Evolutionary conservation across 35 echinoderm and acorn worm species (phyloP).

Genomic region (Lytechinus variegatus): DNA sequence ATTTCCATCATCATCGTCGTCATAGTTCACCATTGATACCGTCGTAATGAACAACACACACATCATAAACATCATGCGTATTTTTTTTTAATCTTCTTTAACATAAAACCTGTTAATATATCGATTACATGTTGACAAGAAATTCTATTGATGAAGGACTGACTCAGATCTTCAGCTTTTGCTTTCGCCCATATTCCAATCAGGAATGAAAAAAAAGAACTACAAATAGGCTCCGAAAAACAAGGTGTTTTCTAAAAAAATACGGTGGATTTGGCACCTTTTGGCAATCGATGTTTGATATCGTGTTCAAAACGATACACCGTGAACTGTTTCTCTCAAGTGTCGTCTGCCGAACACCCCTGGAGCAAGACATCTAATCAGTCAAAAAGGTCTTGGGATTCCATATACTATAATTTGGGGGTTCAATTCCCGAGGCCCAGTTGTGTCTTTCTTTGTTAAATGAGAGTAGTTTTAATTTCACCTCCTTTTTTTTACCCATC

Average conservation of each 20-base stretch:
- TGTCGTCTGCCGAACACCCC: neutral
- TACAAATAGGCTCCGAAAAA: neutral
- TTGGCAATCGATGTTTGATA: constrained; percentile 12
- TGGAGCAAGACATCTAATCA: neutral
- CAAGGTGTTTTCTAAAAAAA: neutral
- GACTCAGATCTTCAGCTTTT: neutral
- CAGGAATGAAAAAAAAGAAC: neutral
- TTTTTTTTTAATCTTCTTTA: too few relatives aligned
- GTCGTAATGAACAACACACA: too few relatives aligned
- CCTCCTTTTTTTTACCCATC: neutral
- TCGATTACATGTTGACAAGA: too few relatives aligned
- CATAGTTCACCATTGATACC: too few relatives aligned
- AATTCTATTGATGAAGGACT: neutral
- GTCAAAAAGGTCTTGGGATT: neutral
- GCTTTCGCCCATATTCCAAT: neutral
- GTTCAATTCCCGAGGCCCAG: neutral
- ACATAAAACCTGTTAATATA: too few relatives aligned
- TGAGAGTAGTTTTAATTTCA: neutral
- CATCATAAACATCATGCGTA: too few relatives aligned
- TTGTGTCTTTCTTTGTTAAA: neutral
- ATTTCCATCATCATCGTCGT: too few relatives aligned
- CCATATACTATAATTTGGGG: neutral
- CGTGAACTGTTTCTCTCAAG: constrained; percentile 2
- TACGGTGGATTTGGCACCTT: neutral
- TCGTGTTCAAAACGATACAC: constrained; percentile 10